A percentile compares a stretch with the other conserved stretches of the same genome.
Evolutionary conservation across 1,140 invertebrate genomes (phyloP).

Genomic region (Gerris buenoi): DNA sequence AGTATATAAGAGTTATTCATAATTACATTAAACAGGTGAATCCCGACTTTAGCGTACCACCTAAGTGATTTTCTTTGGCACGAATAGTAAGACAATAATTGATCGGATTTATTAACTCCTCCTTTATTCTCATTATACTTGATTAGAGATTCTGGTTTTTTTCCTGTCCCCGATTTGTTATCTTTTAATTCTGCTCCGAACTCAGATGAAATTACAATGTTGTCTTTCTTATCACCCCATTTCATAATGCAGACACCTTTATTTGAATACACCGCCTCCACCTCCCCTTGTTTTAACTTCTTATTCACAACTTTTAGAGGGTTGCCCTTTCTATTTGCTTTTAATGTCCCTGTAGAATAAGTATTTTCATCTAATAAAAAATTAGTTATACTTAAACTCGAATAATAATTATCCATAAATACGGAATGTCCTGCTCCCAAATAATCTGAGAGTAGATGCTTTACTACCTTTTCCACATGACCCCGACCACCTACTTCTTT

Average conservation of each 20-base stretch:
- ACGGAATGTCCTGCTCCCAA: constrained; percentile 13
- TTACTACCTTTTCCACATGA: constrained; percentile 13
- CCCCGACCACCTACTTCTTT: constrained; percentile 3
- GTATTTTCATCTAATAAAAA: constrained; percentile 30
- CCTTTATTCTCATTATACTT: constrained; percentile 20
- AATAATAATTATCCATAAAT: constrained; percentile 26
- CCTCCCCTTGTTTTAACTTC: constrained; percentile 29
- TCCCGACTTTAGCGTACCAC: constrained; percentile 9
- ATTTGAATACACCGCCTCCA: constrained; percentile 23
- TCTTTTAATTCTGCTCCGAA: neutral
- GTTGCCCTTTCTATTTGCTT: constrained; percentile 27
- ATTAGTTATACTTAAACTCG: constrained; percentile 29
- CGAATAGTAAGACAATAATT: constrained; percentile 14
- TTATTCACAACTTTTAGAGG: constrained; percentile 26
- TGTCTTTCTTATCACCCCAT: constrained; percentile 30
- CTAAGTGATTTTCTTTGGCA: constrained; percentile 14
- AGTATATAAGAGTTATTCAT: constrained; percentile 10
- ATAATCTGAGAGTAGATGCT: constrained; percentile 10
- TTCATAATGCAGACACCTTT: constrained; percentile 29
- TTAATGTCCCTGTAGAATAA: constrained; percentile 33
- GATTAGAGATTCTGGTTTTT: constrained; percentile 10
- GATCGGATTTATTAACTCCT: constrained; percentile 19
- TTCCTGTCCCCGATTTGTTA: neutral
- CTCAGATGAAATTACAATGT: neutral
- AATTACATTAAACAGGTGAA: constrained; percentile 8